A percentile compares a stretch with the other conserved stretches of the same genome.
Conservation (phyloP, 1,140 invertebrate species). For the Dendroctonus ponderosae region DNA sequence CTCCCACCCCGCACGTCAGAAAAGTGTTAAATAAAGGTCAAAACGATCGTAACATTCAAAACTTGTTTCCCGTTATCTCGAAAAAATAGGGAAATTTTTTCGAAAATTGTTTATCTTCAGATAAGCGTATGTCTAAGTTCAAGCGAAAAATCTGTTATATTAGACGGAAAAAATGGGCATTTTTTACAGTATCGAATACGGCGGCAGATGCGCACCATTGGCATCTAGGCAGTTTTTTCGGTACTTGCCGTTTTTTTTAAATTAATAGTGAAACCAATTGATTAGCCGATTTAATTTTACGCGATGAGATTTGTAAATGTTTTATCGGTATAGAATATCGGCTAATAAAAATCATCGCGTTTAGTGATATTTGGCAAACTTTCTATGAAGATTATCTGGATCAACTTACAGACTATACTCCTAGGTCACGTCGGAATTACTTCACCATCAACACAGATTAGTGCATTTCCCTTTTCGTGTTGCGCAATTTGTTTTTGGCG, state of each 20-base stretch:
- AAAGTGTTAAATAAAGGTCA: conserved; percentile 34
- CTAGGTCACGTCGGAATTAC: conserved; percentile 3
- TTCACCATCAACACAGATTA: neutral
- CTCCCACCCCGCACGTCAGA: neutral
- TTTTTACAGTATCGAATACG: conserved; percentile 14
- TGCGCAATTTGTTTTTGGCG: neutral
- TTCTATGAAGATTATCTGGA: conserved; percentile 1
- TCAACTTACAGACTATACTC: conserved; percentile 5
- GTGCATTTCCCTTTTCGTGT: neutral
- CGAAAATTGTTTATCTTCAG: conserved; percentile 22
- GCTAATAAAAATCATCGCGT: no score
- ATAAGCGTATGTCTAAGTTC: conserved; percentile 27
- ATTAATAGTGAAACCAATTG: no score
- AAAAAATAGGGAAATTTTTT: conserved; percentile 31
- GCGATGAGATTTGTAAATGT: no score
- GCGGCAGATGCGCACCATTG: no score
- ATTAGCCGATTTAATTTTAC: no score
- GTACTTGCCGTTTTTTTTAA: no score
- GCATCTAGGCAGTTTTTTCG: no score
- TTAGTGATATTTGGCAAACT: neutral
- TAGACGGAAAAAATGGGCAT: conserved; percentile 24
- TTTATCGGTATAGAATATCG: no score
- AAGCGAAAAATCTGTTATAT: conserved; percentile 25
- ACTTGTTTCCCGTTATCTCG: conserved; percentile 24
- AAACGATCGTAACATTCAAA: conserved; percentile 10